Evolutionary conservation across 2,797 vertebrate genomes (phyloP), one percentile per base, ranked within the genome.

Genomic region (Paedocypris micromegethes): DNA sequence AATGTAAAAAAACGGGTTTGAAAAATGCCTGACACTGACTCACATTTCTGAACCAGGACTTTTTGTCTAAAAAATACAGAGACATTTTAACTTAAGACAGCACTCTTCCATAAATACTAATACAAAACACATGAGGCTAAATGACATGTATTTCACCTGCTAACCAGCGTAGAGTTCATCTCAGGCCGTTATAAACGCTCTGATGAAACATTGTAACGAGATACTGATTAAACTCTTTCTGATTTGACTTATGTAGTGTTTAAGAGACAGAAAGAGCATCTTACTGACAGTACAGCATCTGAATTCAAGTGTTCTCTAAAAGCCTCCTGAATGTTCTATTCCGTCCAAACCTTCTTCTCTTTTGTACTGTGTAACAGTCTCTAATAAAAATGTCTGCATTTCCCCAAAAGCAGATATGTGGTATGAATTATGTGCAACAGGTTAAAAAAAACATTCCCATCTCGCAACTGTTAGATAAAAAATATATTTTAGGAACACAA

Each of bases 341-440:
- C 78, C 64, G 9, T 64, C 55, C 52, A 40, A 44, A 48, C 45
- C 59, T 9, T 65, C 40, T 65, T 42, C 41, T 43, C 38, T 64
- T 50, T 23, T 47, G 55, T 59, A 52, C 52, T 72, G 44, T 54
- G 40, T 61, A 65, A 57, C 71, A 78, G 62, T 65, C 9, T 47
- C 70, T 3, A 82, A 76, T 81, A 81, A 80, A 79, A 76, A 60
- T 59, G 72, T 49, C 60, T 72, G 62, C 63, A 43, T 81, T 79
- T 58, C 38, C 41, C 45, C 54, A 62, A 81, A 67, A 75, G 57
- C 83, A 84, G 79, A 83, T 85, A 81, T 80, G 51, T 53, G n/a
- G 68, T 52, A 73, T 87, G 80, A 86, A 88, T 86, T 83, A 86
- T 85, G 83, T 78, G 86, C 85, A 72, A 79, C 78, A 78, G 72